These are phyloP conservation scores for Oscheius sp. DNA, from an alignment of 2,888 invertebrate genomes.

Conservation along the genomic window DNA sequence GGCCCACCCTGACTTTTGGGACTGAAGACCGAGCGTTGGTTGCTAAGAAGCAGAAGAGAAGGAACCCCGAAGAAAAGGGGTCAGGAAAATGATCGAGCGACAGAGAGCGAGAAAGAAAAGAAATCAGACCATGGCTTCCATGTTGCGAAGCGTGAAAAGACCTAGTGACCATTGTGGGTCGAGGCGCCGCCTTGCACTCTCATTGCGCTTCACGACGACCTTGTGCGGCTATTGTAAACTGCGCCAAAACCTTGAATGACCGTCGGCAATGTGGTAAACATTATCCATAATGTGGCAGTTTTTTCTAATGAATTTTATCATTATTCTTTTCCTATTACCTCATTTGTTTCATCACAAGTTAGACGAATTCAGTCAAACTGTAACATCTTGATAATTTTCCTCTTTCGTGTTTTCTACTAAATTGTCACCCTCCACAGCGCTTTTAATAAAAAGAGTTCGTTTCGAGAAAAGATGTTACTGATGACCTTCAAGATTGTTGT, in stretches of 20 bases:
- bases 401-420: background rate
- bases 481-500: background rate
- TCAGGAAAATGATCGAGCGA: background rate
- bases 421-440: constrained; percentile 8
- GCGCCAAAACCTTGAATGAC: constrained; percentile 38
- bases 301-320: constrained; percentile 6
- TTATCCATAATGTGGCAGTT: constrained; percentile 26
- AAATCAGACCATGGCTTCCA: constrained; percentile 14
- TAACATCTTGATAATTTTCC: constrained; percentile 20
- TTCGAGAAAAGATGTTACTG: background rate
- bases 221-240: constrained; percentile 36
- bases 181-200: constrained; percentile 35
- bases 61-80: background rate
- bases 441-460: constrained; percentile 4
- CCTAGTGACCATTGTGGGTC: constrained; percentile 27
- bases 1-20: constrained; percentile 6
- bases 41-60: constrained; percentile 12
- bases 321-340: background rate
- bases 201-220: constrained; percentile 34
- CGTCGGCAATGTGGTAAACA: constrained; percentile 33
- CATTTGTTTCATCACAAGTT: background rate
- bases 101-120: background rate
- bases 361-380: constrained; percentile 7
- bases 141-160: constrained; percentile 33
- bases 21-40: background rate